Base-by-base conservation (phyloP, 2,888 invertebrate genomes). In the Slavum lentiscoides region DNA sequence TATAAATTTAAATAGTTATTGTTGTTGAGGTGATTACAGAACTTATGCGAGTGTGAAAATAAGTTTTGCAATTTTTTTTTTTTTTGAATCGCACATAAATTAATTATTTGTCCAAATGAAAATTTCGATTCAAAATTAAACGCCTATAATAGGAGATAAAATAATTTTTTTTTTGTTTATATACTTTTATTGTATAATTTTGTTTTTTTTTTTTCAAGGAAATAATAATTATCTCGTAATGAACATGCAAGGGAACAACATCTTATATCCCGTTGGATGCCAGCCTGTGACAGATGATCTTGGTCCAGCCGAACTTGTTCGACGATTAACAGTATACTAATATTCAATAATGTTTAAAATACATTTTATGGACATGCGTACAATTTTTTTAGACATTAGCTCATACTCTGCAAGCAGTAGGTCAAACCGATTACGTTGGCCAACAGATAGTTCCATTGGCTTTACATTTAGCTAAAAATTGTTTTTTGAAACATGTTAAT, bases 351-450 rank as follows among this genome's bases (percentile, higher is more conserved):
- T 62, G n/a, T 17, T 59, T 11, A 30, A 69, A 37, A 70, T 55
- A 55, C 61, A 58, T 6, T 70, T 74, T 43, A 67, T 74, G 77
- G 53, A 53, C 4, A 37, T 30, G 0, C 58, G 21, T 68, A 17
- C 15, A 30, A 70, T n/a, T 75, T 49, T 66, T 53, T 19, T 84
- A 93, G 93, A 93, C 94, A 23, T 88, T 96, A 85, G 96, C 97
- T 49, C 94, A 97, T 87, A 96, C 96, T 0, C 90, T 98, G 77
- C 97, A 98, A 89, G 95, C 96, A 83, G 94, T 98, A 92, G 96
- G 94, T 53, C 96, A 98, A 88, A 97, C 97, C 89, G 89, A 89
- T 84, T 95, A 95, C 85, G 93, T 94, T 88, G 94, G 94, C 87
- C 94, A 94, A 86, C 94, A 94, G 87, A 96, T 93, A 87, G 94